Evolutionary conservation across 1,140 invertebrate species (phyloP).

Genomic region (Pinna nobilis): DNA sequence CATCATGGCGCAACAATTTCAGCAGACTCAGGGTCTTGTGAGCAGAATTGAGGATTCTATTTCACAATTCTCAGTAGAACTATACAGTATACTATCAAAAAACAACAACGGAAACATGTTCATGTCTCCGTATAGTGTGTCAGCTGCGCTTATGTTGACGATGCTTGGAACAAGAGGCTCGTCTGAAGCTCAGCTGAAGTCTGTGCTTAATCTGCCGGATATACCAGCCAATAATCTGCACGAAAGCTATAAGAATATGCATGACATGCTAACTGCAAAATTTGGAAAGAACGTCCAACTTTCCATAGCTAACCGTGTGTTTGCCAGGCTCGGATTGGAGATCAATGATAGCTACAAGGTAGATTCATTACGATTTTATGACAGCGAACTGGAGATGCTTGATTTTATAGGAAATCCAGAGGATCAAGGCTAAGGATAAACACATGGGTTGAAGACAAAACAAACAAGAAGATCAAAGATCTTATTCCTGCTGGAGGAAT

Average conservation of each 20-base stretch:
- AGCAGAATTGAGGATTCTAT: constrained; percentile 3
- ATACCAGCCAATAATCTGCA: constrained; percentile 23
- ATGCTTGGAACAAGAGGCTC: constrained; percentile 81
- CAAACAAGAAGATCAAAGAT: constrained; percentile 79
- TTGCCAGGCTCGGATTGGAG: constrained; percentile 56
- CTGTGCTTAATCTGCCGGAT: constrained; percentile 17
- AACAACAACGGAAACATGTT: constrained; percentile 75
- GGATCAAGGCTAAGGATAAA: constrained; percentile 77
- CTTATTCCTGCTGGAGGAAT: constrained; percentile 77
- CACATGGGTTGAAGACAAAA: constrained; percentile 81
- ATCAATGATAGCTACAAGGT: constrained; percentile 12
- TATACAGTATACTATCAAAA: not conserved
- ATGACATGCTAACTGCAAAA: constrained; percentile 73
- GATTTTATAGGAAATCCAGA: constrained; percentile 41
- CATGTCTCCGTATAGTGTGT: constrained; percentile 82
- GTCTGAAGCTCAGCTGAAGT: constrained; percentile 80
- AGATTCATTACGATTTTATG: constrained; percentile 24
- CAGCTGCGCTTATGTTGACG: constrained; percentile 80
- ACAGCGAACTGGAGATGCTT: constrained; percentile 33
- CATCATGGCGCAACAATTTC: too few species aligned
- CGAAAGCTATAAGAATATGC: constrained; percentile 29
- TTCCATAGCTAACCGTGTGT: constrained; percentile 77
- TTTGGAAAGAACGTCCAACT: constrained; percentile 84
- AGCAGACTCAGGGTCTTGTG: too few species aligned
- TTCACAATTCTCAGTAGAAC: not conserved